These are phyloP conservation scores for Fistularia commersonii DNA, from an alignment of 2,797 vertebrate species.

Conservation along the genomic window DNA sequence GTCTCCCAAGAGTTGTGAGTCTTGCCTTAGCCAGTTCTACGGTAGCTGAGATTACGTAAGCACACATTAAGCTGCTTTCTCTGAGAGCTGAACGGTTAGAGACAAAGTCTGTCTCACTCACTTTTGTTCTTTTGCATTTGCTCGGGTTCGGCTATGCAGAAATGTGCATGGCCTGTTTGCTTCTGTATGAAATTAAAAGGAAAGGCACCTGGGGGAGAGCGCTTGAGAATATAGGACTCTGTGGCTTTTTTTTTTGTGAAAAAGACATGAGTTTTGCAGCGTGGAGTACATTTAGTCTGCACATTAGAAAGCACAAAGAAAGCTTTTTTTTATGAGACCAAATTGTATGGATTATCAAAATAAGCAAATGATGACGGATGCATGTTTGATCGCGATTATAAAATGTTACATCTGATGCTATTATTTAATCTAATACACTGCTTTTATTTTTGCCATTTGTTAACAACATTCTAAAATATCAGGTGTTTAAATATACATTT, in stretches of 20 bases:
- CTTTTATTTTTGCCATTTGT: no score
- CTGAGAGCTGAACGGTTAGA: constrained; percentile 35
- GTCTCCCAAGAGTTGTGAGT: constrained; percentile 26
- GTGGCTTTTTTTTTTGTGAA: constrained; percentile 1
- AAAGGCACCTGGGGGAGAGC: constrained; percentile 5
- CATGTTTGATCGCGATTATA: no score
- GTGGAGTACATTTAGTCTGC: no score
- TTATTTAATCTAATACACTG: no score
- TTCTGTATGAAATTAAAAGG: constrained; percentile 9
- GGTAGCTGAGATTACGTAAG: constrained; percentile 59
- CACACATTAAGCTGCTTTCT: constrained; percentile 67
- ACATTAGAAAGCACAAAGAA: no score
- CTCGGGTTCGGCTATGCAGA: constrained; percentile 2
- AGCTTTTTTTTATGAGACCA: no score
- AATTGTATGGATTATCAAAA: no score
- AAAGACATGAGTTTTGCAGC: no score
- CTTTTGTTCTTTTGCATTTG: constrained; percentile 20
- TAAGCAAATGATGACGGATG: no score
- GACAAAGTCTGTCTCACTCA: constrained; percentile 35
- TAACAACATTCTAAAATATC: no score
- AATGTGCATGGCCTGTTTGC: neutral
- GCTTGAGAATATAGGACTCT: neutral
- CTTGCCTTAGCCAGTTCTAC: constrained; percentile 38
- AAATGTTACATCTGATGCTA: no score
- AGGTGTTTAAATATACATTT: no score